Base-by-base conservation (phyloP, 2,888 invertebrate species). In the Cephus sareptanus region DNA sequence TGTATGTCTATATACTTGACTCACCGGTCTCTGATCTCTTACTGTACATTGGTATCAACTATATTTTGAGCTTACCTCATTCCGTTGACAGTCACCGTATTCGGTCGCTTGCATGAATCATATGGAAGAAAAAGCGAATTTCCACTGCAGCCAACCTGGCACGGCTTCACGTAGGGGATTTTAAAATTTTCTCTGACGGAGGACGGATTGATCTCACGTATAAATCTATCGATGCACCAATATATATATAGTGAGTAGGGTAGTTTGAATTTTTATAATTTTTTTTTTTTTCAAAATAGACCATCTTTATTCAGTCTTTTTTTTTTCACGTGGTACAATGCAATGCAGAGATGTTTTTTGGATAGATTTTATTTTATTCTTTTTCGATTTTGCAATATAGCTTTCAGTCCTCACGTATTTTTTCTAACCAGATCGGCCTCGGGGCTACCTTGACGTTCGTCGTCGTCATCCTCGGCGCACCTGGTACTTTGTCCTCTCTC, bases 401-500 rank as follows among this genome's bases (percentile, higher is more conserved):
- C 9, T 56, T 23, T 6, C 56, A 2, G 56, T 15, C 56, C 9
- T 23, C 23, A 9, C 9, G 23, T 9, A 23, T 9, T 56, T 56
- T 40, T 23, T 23, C 2, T 23, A 56, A 56, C 56, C 9, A 56
- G 56, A 23, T 9, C 56, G 56, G 6, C 15, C 56, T 40, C 40
- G 6, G 1, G 15, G 23, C 56, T 56, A 56, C 56, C n/a, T 69
- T 78, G 74, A 76, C 74, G 68, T 35, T 68, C 75, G 34, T 70
- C 23, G 34, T 73, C 76, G 75, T 31, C 34, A 74, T 69, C 40
- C 69, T 69, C 31, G 76, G 79, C 76, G 81, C 85, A 85, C 85
- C 85, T 86, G 85, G 85, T 79, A 9, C 56, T 23, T 56, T 9
- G 56, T 56, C 9, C 81, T 82, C 80, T 23, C 31, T 31, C 37